Conservation (phyloP, 2,888 invertebrate genomes). For the Craniophora ligustri region DNA sequence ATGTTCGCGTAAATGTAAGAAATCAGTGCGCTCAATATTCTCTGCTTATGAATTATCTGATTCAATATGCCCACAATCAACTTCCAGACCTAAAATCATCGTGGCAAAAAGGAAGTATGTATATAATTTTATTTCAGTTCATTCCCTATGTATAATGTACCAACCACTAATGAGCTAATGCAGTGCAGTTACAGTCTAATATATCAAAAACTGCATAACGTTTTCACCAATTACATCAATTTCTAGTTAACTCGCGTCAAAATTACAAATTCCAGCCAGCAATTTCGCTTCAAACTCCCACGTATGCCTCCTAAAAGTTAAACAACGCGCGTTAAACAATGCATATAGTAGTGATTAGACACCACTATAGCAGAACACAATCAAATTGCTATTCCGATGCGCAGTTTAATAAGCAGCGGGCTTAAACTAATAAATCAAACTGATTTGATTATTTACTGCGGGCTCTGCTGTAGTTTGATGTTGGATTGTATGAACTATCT, state of each 20-base stretch:
- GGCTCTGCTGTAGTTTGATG: constrained; percentile 50
- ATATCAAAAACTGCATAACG: background rate
- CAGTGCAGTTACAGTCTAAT: too few species aligned
- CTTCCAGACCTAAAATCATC: too few species aligned
- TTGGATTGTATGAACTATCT: constrained; percentile 38
- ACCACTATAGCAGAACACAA: constrained; percentile 56
- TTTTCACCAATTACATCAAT: background rate
- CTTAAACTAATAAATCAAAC: constrained; percentile 81
- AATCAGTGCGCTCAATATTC: too few species aligned
- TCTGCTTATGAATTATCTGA: too few species aligned
- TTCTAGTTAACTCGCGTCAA: background rate
- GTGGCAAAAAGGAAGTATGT: too few species aligned
- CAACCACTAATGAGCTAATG: too few species aligned
- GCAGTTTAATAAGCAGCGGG: constrained; percentile 77
- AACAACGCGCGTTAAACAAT: constrained; percentile 49
- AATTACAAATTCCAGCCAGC: background rate
- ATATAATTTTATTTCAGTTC: too few species aligned
- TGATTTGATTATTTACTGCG: constrained; percentile 83
- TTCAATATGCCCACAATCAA: too few species aligned
- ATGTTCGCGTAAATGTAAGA: too few species aligned
- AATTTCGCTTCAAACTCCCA: constrained; percentile 9
- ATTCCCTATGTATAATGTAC: too few species aligned
- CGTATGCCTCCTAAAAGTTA: constrained; percentile 45
- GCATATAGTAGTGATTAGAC: constrained; percentile 49
- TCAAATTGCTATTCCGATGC: constrained; percentile 71